Evolutionary conservation across 2,113 vertebrate species (phyloP).

Genomic region (Rhipidura dahli): DNA sequence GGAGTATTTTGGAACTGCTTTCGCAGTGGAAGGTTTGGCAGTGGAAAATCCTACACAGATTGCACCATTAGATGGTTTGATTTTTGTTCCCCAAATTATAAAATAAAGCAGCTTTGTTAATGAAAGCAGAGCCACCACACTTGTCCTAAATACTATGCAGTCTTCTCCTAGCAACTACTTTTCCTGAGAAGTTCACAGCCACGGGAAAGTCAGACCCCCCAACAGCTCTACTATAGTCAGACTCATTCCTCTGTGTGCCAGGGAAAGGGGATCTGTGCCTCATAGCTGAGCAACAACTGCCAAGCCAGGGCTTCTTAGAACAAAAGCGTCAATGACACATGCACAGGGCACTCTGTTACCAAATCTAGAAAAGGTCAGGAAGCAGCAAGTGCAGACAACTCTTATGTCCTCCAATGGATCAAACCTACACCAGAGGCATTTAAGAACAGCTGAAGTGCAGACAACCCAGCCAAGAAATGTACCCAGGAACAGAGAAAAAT

Average conservation of each 20-base stretch:
- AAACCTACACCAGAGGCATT: background rate
- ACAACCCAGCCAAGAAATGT: background rate
- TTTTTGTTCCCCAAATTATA: background rate
- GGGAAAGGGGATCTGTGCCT: background rate
- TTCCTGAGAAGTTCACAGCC: background rate
- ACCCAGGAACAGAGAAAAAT: background rate
- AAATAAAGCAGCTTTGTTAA: background rate
- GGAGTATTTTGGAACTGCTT: background rate
- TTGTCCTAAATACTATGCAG: background rate
- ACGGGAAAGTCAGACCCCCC: background rate
- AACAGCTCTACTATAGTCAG: background rate
- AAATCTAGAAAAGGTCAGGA: background rate
- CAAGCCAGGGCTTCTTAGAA: background rate
- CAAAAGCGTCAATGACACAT: background rate
- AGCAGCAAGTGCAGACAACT: background rate
- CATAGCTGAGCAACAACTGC: background rate
- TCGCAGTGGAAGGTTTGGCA: background rate
- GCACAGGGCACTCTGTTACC: background rate
- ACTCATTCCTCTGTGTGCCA: background rate
- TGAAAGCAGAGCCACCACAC: background rate
- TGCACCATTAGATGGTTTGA: background rate
- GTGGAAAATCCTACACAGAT: background rate
- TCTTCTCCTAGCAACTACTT: background rate
- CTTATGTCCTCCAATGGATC: background rate
- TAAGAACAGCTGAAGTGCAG: background rate